These are phyloP conservation scores for Helostoma temminkii DNA, from an alignment of 2,797 vertebrate species.

Conservation along the genomic window DNA sequence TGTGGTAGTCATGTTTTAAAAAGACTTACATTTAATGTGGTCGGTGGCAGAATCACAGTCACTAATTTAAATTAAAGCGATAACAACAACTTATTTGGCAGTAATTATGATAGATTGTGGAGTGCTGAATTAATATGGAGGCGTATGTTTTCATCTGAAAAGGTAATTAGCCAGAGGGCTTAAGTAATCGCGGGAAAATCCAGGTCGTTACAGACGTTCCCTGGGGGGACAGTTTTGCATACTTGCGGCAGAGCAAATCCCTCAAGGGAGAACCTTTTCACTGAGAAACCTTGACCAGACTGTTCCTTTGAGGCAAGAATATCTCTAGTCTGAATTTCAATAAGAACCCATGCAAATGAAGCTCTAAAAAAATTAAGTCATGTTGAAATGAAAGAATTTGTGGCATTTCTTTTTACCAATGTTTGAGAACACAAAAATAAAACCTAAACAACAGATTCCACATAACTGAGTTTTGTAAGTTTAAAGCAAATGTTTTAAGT, in stretches of 20 bases:
- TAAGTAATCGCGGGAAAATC: slow-evolving; percentile 66
- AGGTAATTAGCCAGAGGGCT: slow-evolving; percentile 79
- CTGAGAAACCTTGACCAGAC: slow-evolving; percentile 72
- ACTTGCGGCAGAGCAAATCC: slow-evolving; percentile 38
- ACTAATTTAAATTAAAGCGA: slow-evolving; percentile 77
- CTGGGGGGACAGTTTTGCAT: slow-evolving; percentile 62
- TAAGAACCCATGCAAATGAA: slow-evolving; percentile 34
- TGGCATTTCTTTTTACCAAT: slow-evolving; percentile 40
- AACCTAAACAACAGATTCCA: too few relatives aligned
- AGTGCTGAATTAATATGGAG: slow-evolving; percentile 78
- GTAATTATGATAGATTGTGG: slow-evolving; percentile 81
- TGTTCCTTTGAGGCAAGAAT: slow-evolving; percentile 52
- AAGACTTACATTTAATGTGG: not conserved
- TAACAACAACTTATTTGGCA: slow-evolving; percentile 81
- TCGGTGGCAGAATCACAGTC: slow-evolving; percentile 35
- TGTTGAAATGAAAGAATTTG: slow-evolving; percentile 30
- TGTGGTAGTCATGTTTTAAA: too few relatives aligned
- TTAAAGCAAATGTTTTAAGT: too few relatives aligned
- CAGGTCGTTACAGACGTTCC: slow-evolving; percentile 66
- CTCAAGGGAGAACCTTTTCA: slow-evolving; percentile 55
- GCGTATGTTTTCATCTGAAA: slow-evolving; percentile 78
- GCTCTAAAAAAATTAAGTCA: slow-evolving; percentile 8
- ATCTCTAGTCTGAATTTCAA: slow-evolving; percentile 64
- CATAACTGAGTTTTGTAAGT: too few relatives aligned
- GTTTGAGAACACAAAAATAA: slow-evolving; percentile 35